Evolutionary conservation across 2,888 invertebrate species (phyloP).

Genomic region (Scaptomyza cyrtandrae): DNA sequence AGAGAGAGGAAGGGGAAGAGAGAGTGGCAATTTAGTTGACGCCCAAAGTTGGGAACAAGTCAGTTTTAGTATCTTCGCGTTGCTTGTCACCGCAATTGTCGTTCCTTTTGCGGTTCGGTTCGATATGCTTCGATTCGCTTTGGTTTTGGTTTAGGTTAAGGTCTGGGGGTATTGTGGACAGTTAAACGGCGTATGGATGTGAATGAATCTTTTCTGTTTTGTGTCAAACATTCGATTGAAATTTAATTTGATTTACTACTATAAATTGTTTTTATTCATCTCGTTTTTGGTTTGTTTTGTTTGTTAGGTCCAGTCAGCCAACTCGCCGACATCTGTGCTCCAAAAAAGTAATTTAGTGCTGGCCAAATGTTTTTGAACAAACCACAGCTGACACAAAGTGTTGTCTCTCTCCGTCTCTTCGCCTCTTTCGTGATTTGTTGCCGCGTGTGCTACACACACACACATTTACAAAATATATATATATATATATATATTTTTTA

Average conservation of each 20-base stretch:
- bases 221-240: constrained; percentile 71
- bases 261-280: constrained; percentile 77
- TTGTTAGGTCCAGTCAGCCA: neutral
- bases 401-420: neutral
- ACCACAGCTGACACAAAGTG: constrained; percentile 46
- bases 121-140: constrained; percentile 8
- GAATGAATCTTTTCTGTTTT: constrained; percentile 46
- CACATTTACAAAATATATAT: constrained; percentile 25
- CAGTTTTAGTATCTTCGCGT: constrained; percentile 1
- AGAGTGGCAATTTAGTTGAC: constrained; percentile 14
- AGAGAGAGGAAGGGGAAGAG: neutral
- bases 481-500: constrained; percentile 68
- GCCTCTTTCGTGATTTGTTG: constrained; percentile 36
- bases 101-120: constrained; percentile 4
- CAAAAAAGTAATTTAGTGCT: constrained; percentile 69
- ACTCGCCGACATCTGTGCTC: constrained; percentile 58
- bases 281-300: constrained; percentile 18
- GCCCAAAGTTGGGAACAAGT: constrained; percentile 12
- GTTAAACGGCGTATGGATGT: constrained; percentile 17
- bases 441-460: constrained; percentile 9
- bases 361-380: constrained; percentile 57
- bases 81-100: constrained; percentile 21
- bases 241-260: constrained; percentile 77
- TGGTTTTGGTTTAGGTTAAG: constrained; percentile 1
- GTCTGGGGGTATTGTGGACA: constrained; percentile 1